Conservation (phyloP, 2,113 vertebrate genomes). For the Siphamia tubifer region DNA sequence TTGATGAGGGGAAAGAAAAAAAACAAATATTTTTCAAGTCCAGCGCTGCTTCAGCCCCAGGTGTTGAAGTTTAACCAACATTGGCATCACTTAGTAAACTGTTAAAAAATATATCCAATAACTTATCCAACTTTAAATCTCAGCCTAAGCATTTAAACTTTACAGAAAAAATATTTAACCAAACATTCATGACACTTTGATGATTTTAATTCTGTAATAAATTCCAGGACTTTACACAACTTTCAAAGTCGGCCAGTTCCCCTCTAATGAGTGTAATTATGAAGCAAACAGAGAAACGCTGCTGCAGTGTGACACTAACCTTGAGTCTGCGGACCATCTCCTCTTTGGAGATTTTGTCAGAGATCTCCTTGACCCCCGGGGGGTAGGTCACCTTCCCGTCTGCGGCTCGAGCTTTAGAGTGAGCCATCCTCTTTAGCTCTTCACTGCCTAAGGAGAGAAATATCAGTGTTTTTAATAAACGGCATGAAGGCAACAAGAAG, state of each 20-base stretch:
- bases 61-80: neutral
- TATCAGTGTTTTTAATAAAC: neutral
- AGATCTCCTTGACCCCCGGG: slow-evolving; percentile 99
- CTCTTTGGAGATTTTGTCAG: slow-evolving; percentile 99
- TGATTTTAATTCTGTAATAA: no score
- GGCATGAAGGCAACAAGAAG: neutral
- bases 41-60: neutral
- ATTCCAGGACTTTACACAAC: no score
- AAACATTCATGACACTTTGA: no score
- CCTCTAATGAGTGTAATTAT: no score
- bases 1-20: no score
- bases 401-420: slow-evolving; percentile 95
- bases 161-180: no score
- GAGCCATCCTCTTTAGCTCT: slow-evolving; percentile 92
- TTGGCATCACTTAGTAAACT: neutral
- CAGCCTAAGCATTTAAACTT: no score
- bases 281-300: neutral
- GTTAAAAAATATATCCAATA: no score
- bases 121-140: no score
- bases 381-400: slow-evolving; percentile 99
- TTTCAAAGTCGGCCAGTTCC: neutral
- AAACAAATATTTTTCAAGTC: neutral
- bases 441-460: slow-evolving; percentile 76
- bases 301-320: slow-evolving; percentile 76
- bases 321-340: slow-evolving; percentile 98